Evolutionary conservation across 2,888 invertebrate species (phyloP), one percentile per base, ranked within the genome.

Genomic region (Limnephilus lunatus): DNA sequence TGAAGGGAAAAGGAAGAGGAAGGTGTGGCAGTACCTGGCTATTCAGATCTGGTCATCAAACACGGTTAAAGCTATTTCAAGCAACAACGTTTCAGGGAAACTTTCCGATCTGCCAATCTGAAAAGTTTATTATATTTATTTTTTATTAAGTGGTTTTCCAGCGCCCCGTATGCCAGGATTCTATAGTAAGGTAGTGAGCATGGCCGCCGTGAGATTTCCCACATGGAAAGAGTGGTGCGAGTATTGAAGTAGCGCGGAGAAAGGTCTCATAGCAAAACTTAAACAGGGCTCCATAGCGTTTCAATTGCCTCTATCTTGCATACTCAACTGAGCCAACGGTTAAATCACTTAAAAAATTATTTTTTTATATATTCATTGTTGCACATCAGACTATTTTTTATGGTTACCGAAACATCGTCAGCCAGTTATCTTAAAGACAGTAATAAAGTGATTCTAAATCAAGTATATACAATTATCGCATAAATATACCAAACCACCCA

Each of bases 161-260:
- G 35, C 39, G 85, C 39, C 12, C 85, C 85, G 15, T n/a, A 7
- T 25, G 14, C 19, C 5, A 53, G 53, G 19, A 68, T 68, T 68
- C 68, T 68, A n/a, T 35, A 35, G 35, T 35, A 25, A 25, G 32
- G 85, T 39, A n/a, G 25, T n/a, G 3, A 35, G 39, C 12, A 39
- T 39, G 85, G 19, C 85, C 85, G 39, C 85, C 35, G 85, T 85
- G 85, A 85, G 85, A 85, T 85, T 85, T 85, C 85, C 85, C 85
- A 35, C 32, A 35, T 39, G 83, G 83, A 83, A 83, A 83, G 83
- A 83, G 35, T 83, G 85, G 85, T 32, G 14, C 31, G 35, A 83
- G 35, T 31, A 85, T 35, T 32, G 35, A 35, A 85, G 35, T 9
- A 35, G 82, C 32, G 32, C 82, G 9, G 31, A 14, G 19, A 5